These are phyloP conservation scores for Todiramphus chloris DNA, from an alignment of 2,113 vertebrate species.

Conservation along the genomic window DNA sequence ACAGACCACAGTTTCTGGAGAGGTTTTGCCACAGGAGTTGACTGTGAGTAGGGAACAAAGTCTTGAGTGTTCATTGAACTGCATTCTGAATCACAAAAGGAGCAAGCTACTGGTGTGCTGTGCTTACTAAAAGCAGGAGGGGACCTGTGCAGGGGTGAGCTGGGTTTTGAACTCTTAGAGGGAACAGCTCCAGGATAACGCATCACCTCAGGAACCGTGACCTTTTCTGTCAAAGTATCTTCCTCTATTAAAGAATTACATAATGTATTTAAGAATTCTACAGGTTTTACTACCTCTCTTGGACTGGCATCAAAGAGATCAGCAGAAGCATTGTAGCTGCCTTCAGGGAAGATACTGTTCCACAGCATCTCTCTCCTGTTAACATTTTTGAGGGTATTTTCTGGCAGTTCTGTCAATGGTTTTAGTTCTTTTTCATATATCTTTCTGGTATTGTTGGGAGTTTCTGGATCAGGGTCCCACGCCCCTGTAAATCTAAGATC, in stretches of 20 bases:
- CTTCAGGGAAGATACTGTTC: neutral
- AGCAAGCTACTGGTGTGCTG: slow-evolving; percentile 8
- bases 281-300: slow-evolving; percentile 7
- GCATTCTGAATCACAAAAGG: slow-evolving; percentile 27
- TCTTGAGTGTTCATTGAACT: slow-evolving; percentile 22
- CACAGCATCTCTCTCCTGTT: neutral
- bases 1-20: neutral
- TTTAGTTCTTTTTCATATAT: neutral
- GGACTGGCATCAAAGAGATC: slow-evolving; percentile 79
- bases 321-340: slow-evolving; percentile 77
- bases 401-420: neutral
- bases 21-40: slow-evolving; percentile 76
- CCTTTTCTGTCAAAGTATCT: slow-evolving; percentile 2
- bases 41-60: slow-evolving; percentile 80
- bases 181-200: neutral
- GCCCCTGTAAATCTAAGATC: neutral
- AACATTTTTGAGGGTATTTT: neutral
- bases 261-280: slow-evolving; percentile 33
- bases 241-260: neutral
- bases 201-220: neutral
- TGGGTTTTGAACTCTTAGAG: neutral
- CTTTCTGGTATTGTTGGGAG: neutral
- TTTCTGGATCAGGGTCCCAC: neutral
- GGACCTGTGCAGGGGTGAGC: neutral
- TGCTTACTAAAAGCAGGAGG: neutral